Evolutionary conservation across 2,888 invertebrate genomes (phyloP).

Genomic region (Drosophila vallismaia): DNA sequence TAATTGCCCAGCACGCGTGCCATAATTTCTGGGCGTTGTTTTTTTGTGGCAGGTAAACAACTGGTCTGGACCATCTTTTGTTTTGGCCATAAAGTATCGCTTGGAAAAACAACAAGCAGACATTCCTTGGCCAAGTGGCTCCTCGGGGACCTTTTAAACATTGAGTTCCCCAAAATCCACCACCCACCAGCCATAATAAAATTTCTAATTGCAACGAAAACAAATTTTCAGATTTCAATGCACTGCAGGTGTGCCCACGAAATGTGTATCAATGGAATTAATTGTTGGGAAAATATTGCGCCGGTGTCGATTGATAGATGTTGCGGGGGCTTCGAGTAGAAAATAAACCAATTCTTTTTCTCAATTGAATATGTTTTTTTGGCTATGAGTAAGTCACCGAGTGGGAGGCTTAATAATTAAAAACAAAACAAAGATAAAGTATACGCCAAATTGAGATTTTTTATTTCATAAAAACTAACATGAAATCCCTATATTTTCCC

Average conservation of each 20-base stretch:
- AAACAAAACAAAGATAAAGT: background rate
- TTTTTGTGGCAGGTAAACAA: constrained; percentile 60
- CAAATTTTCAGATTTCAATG: constrained; percentile 53
- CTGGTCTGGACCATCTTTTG: constrained; percentile 29
- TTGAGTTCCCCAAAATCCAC: constrained; percentile 20
- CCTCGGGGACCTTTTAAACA: constrained; percentile 32
- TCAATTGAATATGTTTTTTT: constrained; percentile 10
- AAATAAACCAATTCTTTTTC: background rate
- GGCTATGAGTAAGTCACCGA: constrained; percentile 11
- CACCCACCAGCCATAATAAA: constrained; percentile 34
- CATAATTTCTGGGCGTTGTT: constrained; percentile 59
- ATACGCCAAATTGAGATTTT: too few species aligned
- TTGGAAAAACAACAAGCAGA: constrained; percentile 50
- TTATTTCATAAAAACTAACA: too few species aligned
- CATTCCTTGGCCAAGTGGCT: constrained; percentile 37
- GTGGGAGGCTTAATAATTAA: background rate
- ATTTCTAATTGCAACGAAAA: constrained; percentile 75
- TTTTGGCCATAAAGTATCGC: constrained; percentile 72
- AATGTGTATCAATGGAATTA: constrained; percentile 61
- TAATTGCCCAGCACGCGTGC: constrained; percentile 65
- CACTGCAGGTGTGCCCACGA: constrained; percentile 51
- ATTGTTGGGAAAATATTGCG: constrained; percentile 67
- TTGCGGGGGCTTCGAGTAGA: constrained; percentile 5
- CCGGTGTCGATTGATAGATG: constrained; percentile 51
- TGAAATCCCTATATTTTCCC: too few species aligned